Evolutionary conservation across 2,888 invertebrate species (phyloP).

Genomic region (Conus canariensis): DNA sequence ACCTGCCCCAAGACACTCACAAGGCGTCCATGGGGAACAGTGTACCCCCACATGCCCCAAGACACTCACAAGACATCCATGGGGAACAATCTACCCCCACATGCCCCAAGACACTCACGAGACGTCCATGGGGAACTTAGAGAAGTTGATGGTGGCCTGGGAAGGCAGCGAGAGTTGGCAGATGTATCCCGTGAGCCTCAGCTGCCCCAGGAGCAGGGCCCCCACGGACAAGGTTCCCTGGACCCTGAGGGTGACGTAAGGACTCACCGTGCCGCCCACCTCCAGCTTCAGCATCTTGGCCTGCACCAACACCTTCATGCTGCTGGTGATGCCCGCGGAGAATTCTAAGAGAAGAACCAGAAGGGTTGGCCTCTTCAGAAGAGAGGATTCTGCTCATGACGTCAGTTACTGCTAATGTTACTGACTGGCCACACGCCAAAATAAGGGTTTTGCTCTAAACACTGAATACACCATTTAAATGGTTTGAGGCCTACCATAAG

Average conservation of each 20-base stretch:
- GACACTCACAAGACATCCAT: no score
- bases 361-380: no score
- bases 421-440: no score
- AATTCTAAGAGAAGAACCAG: slow-evolving; percentile 49
- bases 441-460: no score
- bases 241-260: slow-evolving; percentile 57
- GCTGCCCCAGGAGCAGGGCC: slow-evolving; percentile 56
- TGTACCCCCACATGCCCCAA: no score
- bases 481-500: no score
- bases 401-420: no score
- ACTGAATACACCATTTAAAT: no score
- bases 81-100: background rate
- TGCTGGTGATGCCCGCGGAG: slow-evolving; percentile 61
- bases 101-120: slow-evolving; percentile 46
- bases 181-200: slow-evolving; percentile 60
- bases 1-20: no score
- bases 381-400: no score
- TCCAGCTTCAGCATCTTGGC: slow-evolving; percentile 57
- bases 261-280: slow-evolving; percentile 52
- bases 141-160: slow-evolving; percentile 59
- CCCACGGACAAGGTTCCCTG: slow-evolving; percentile 60
- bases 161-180: slow-evolving; percentile 64
- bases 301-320: slow-evolving; percentile 57
- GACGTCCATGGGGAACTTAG: slow-evolving; percentile 68
- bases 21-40: no score